These are phyloP conservation scores for Plecotus auritus DNA, from an alignment of 2,113 vertebrate species.

Conservation along the genomic window DNA sequence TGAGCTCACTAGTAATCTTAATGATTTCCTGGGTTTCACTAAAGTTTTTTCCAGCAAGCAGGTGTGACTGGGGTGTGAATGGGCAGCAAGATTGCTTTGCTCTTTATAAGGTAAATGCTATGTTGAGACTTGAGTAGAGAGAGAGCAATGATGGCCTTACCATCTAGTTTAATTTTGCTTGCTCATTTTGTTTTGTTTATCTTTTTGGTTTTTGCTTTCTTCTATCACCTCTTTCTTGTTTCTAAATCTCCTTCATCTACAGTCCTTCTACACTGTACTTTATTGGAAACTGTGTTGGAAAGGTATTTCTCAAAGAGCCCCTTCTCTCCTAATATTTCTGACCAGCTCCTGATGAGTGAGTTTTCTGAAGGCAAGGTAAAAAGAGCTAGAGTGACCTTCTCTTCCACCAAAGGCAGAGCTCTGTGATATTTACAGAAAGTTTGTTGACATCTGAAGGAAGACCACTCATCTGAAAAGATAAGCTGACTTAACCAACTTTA, in stretches of 20 bases:
- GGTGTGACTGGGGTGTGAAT: not conserved
- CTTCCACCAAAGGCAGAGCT: not conserved
- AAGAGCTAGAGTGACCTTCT: not conserved
- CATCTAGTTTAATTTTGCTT: conserved; percentile 8
- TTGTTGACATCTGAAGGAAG: not conserved
- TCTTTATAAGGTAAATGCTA: not conserved
- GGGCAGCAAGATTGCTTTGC: not conserved
- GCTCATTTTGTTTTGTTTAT: not conserved
- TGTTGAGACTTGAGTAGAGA: not conserved
- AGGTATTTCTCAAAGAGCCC: not conserved
- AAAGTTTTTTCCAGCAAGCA: not conserved
- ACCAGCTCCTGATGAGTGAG: not conserved
- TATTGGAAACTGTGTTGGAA: not conserved
- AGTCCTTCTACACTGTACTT: not conserved
- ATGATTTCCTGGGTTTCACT: not conserved
- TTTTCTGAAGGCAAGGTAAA: not conserved
- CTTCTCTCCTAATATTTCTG: not conserved
- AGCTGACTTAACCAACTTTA: conserved; percentile 8
- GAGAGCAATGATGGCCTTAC: not conserved
- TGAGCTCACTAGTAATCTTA: not conserved
- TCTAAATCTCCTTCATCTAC: not conserved
- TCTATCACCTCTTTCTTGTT: not conserved
- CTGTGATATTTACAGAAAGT: not conserved
- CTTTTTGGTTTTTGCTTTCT: not conserved
- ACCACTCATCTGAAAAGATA: not conserved